phyloP scores from a whole-genome alignment of 2,888 invertebrate species.

The Drosophila mercatorum region DNA sequence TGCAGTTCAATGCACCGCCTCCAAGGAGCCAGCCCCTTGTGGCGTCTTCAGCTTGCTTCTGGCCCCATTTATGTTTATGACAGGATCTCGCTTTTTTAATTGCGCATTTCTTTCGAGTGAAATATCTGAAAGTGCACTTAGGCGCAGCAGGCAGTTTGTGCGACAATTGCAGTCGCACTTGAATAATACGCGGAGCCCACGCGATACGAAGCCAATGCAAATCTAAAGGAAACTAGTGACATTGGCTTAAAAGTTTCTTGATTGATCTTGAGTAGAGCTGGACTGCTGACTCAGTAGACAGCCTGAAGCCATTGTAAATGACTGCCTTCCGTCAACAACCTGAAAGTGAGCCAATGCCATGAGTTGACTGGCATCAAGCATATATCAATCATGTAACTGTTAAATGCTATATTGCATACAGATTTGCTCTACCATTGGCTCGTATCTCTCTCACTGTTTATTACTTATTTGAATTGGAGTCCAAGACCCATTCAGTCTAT shows the following conservation, averaged over 20 bases:
- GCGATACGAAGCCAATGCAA: constrained; percentile 23
- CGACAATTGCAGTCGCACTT: constrained; percentile 29
- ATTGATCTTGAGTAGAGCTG: not conserved
- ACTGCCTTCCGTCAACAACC: too few species aligned
- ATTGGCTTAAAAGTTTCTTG: not conserved
- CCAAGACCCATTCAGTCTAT: too few species aligned
- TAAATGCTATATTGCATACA: too few species aligned
- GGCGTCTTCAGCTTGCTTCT: constrained; percentile 18
- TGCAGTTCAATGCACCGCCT: constrained; percentile 50
- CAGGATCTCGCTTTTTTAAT: constrained; percentile 58
- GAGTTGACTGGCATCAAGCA: too few species aligned
- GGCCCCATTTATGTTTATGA: constrained; percentile 53
- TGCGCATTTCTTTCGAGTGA: constrained; percentile 19
- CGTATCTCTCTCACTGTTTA: too few species aligned
- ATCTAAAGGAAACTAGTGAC: not conserved
- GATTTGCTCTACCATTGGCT: too few species aligned
- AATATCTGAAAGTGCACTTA: constrained; percentile 63
- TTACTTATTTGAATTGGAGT: too few species aligned
- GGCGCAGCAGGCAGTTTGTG: constrained; percentile 2
- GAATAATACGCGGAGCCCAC: constrained; percentile 38
- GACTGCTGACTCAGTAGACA: too few species aligned
- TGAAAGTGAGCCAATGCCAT: too few species aligned
- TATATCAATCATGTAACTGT: too few species aligned
- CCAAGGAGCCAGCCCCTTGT: not conserved
- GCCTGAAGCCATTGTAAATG: too few species aligned